Evolutionary conservation across 2,113 vertebrate genomes (phyloP).

Genomic region (Ursus arctos): DNA sequence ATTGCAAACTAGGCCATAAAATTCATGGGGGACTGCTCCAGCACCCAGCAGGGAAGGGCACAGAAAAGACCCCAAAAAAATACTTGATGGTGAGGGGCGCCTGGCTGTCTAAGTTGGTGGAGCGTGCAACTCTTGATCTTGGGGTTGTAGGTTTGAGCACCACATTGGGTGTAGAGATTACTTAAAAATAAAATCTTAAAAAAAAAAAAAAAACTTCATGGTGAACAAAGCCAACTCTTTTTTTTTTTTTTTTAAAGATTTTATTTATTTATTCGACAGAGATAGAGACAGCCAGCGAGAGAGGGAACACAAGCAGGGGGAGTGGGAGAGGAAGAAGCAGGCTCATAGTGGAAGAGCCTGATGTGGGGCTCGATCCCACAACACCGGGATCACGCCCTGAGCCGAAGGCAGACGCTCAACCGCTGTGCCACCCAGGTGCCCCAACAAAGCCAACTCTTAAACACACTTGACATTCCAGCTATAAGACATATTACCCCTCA

Average conservation of each 20-base stretch:
- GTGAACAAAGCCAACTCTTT: slow-evolving; percentile 46
- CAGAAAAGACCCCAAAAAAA: slow-evolving; percentile 15
- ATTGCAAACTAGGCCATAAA: background rate
- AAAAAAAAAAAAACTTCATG: background rate
- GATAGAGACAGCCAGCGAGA: too few species aligned
- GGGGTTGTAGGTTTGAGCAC: background rate
- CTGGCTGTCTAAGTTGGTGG: background rate
- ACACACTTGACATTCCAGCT: slow-evolving; percentile 45
- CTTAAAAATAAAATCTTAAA: background rate
- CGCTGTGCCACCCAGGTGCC: too few species aligned
- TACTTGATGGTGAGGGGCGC: background rate
- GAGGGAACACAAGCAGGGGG: too few species aligned
- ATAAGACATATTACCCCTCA: slow-evolving; percentile 35
- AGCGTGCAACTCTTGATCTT: background rate
- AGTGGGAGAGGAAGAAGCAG: too few species aligned
- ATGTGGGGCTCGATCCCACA: too few species aligned
- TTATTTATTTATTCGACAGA: too few species aligned
- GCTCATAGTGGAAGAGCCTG: too few species aligned
- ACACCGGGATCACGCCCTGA: too few species aligned
- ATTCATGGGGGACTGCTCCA: background rate
- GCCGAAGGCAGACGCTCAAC: too few species aligned
- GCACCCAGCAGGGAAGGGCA: background rate
- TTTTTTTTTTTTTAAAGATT: too few species aligned
- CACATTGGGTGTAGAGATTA: background rate
- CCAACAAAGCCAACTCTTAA: slow-evolving; percentile 51